These are phyloP conservation scores for Anas acuta DNA, from an alignment of 2,797 vertebrate genomes.

Conservation along the genomic window DNA sequence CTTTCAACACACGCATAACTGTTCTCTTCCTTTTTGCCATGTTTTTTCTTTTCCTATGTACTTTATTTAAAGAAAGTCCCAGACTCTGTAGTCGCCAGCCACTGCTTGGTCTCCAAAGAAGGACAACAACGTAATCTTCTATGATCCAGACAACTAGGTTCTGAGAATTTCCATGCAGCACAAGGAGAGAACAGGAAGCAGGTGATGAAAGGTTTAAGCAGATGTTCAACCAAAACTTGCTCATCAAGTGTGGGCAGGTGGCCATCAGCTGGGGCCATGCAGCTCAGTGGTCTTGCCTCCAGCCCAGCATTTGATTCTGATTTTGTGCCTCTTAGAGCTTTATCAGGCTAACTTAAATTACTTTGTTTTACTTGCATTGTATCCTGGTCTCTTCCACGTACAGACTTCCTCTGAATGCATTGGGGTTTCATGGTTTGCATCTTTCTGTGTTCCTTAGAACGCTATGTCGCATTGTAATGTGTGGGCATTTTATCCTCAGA, in stretches of 20 bases:
- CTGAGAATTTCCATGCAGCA: not conserved
- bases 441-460: not conserved
- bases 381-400: not conserved
- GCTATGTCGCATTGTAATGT: accelerated
- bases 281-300: not conserved
- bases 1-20: not conserved
- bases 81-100: not conserved
- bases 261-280: not conserved
- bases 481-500: not conserved
- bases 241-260: not conserved
- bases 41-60: not conserved
- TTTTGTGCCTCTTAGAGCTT: not conserved
- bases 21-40: not conserved
- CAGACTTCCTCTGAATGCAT: not conserved
- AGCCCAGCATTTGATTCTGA: not conserved
- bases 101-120: not conserved
- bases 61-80: not conserved
- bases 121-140: not conserved
- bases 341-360: not conserved
- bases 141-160: not conserved
- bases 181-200: not conserved
- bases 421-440: not conserved
- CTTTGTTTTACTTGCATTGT: not conserved
- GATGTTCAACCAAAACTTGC: not conserved
- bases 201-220: not conserved